These are phyloP conservation scores for Hydra vulgaris DNA, from an alignment of 30 jellyfish, hydroid and myxozoan genomes.

Conservation along the genomic window DNA sequence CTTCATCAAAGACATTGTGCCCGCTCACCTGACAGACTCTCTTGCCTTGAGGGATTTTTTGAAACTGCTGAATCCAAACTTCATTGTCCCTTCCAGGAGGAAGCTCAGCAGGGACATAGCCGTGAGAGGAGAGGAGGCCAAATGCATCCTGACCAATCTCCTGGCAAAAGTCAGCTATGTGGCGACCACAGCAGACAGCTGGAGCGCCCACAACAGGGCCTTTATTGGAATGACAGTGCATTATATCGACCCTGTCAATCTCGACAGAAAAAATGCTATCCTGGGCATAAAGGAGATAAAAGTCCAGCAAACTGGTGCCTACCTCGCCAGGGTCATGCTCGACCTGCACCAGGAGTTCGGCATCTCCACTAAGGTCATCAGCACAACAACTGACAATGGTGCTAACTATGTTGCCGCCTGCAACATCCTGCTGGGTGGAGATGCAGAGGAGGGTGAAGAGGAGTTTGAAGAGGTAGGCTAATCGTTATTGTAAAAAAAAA, in stretches of 20 bases:
- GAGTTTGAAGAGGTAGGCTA: background rate
- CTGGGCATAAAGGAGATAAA: background rate
- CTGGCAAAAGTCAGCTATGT: constrained; percentile 7
- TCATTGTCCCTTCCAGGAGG: constrained; percentile 6
- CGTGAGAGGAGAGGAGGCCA: background rate
- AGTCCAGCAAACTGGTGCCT: constrained; percentile 13
- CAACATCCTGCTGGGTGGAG: background rate
- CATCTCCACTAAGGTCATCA: constrained; percentile 3
- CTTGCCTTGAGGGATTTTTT: constrained; percentile 4
- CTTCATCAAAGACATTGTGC: constrained; percentile 1
- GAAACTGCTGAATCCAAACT: constrained; percentile 3
- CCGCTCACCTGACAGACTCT: constrained; percentile 1
- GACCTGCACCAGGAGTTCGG: constrained; percentile 20
- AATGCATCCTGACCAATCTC: background rate
- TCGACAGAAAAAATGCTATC: constrained; percentile 11
- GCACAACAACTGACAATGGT: constrained; percentile 18
- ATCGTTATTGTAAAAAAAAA: background rate
- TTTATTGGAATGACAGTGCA: constrained; percentile 15
- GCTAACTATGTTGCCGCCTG: constrained; percentile 14
- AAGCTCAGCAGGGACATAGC: background rate
- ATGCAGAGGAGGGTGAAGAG: background rate
- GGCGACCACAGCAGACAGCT: constrained; percentile 16
- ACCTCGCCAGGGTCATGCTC: constrained; percentile 1
- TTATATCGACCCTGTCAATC: constrained; percentile 6
- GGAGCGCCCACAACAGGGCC: constrained; percentile 19